Base-by-base conservation (phyloP, 2,797 vertebrate species). In the Rostrhamus sociabilis region DNA sequence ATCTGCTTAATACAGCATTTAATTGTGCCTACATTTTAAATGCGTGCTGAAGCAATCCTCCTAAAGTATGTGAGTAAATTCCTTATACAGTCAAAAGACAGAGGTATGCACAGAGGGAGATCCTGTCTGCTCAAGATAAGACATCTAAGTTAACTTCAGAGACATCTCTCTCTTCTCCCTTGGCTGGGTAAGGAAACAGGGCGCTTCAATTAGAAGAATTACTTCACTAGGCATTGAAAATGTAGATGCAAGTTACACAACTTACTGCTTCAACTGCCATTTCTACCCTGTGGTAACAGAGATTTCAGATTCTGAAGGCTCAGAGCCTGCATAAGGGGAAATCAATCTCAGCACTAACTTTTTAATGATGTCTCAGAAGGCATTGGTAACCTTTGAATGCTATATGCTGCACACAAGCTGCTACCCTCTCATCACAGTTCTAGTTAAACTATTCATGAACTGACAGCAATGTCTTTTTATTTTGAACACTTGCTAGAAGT, bases 71-170 rank as follows among this genome's bases (percentile, higher is more conserved):
- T 42, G 52, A 84, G 34, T 10, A 93, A 90, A 89, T 76, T 86
- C 95, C 93, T 89, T 95, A 86, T 82, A 96, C n/a, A 89, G 95
- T 89, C 86, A 96, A 93, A 84, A 92, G 80, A 73, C 73, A 89
- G 80, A 84, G 63, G 66, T 92, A 84, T 72, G 67, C 23, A 34
- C 34, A 66, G 69, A 73, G 20, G 15, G 73, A 77, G 58, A 92
- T 86, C 42, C 50, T 58, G 66, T 90, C 92, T 93, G 52, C 76
- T 92, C 47, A 59, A 92, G 88, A 95, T 93, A 89, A 94, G 68
- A 68, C 6, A 60, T 60, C 22, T 31, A 32, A 59, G 47, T 91
- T 93, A 71, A 60, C 66, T 95, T 77, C 63, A 75, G 77, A 86
- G 69, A 79, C 40, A n/a, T 62, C 5, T 81, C 14, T 69, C 19